These are phyloP conservation scores for Chloroceryle amazona DNA, from an alignment of 2,797 vertebrate genomes.

Conservation along the genomic window DNA sequence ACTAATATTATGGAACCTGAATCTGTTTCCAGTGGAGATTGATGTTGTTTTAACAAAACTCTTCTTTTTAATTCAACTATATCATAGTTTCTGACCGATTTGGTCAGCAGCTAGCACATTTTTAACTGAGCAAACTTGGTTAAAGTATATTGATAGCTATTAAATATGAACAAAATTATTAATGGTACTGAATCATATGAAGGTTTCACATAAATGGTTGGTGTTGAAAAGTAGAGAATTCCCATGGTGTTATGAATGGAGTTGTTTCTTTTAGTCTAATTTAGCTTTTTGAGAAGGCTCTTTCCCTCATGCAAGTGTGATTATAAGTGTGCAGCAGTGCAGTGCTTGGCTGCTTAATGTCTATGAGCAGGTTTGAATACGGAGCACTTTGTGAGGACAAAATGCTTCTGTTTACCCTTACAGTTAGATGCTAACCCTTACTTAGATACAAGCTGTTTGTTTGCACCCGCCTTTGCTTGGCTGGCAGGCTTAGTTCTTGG, in stretches of 20 bases:
- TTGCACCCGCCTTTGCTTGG: not conserved
- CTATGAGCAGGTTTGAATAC: not conserved
- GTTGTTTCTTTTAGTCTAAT: not conserved
- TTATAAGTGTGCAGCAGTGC: not conserved
- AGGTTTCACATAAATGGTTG: not conserved
- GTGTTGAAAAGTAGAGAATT: not conserved
- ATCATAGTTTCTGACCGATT: not conserved
- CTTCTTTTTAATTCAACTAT: not conserved
- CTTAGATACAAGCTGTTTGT: not conserved
- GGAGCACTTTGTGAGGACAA: not conserved
- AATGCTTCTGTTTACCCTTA: not conserved
- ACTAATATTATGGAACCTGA: not conserved
- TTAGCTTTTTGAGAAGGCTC: not conserved
- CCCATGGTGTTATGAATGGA: not conserved
- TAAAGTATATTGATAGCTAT: not conserved
- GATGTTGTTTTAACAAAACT: not conserved
- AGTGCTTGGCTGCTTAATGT: not conserved
- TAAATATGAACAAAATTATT: not conserved
- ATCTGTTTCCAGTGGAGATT: not conserved
- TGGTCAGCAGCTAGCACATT: not conserved
- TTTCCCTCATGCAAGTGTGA: not conserved
- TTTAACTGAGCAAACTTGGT: not conserved
- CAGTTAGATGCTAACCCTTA: not conserved
- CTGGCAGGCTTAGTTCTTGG: not conserved
- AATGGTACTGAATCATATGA: not conserved